Evolutionary conservation across 2,888 invertebrate genomes (phyloP), one percentile per base, ranked within the genome.

Genomic region (Sericinus montela): DNA sequence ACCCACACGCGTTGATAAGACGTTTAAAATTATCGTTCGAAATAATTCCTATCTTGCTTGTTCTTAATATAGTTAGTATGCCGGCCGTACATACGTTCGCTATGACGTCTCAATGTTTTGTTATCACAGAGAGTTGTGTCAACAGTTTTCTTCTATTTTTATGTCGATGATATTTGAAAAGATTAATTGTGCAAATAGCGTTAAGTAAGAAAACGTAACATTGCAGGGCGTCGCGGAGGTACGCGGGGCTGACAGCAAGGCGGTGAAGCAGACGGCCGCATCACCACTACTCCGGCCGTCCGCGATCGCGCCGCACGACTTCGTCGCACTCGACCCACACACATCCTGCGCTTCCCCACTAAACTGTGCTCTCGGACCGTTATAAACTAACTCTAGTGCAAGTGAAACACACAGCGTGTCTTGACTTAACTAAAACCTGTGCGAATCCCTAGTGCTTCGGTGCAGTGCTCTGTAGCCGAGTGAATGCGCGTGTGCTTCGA

Each of bases 401-500:
- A 69, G 70, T 73, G 69, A 53, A 67, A 66, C 47, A 52, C 56
- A 62, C 66, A 65, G 72, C 67, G 59, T 58, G 66, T 63, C 51
- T 38, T 44, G 34, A 55, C 56, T 54, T 61, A 61, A 66, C 59
- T 52, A 66, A 73, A 69, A 61, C 62, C 66, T 62, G 79, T 79
- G 80, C 82, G 64, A 72, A 79, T 79, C 80, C 72, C 63, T 57
- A 71, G 84, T 83, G 85, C 74, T 84, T 80, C 73, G 66, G 77
- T 80, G 72, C 61, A 77, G 80, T 80, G 81, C 79, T 78, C 80
- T 77, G 76, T 75, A 91, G 82, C 91, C 92, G 92, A 92, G 92
- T 93, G 92, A 93, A 95, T 95, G 95, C 95, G 95, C 92, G 94
- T 95, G 92, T 95, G 95, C 90, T 95, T 95, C 90, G 95, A 95